Evolutionary conservation across 2,888 invertebrate genomes (phyloP).

Genomic region (Cabera pusaria): DNA sequence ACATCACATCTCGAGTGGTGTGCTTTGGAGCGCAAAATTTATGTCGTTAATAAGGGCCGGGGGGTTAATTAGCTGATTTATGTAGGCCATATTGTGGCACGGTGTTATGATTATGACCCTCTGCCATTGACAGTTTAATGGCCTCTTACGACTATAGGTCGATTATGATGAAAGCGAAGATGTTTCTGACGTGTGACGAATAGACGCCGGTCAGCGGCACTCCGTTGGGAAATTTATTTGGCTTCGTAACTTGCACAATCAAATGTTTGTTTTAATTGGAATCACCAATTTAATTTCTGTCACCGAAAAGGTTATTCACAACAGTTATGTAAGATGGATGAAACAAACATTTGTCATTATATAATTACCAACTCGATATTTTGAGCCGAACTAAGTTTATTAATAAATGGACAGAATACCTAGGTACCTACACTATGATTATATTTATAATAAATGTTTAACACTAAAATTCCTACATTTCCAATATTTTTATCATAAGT

Average conservation of each 20-base stretch:
- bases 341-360: no score
- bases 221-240: constrained; percentile 23
- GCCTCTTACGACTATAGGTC: constrained; percentile 46
- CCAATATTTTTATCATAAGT: no score
- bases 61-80: constrained; percentile 81
- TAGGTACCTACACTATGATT: no score
- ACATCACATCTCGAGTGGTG: constrained; percentile 65
- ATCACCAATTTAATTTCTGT: constrained; percentile 13
- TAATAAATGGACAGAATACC: no score
- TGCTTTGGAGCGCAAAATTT: constrained; percentile 71
- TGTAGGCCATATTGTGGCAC: constrained; percentile 69
- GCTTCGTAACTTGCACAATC: constrained; percentile 20
- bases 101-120: constrained; percentile 62
- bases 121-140: constrained; percentile 73
- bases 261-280: constrained; percentile 14
- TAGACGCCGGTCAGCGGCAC: constrained; percentile 7
- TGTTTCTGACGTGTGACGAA: constrained; percentile 48
- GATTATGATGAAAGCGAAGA: constrained; percentile 52
- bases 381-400: no score
- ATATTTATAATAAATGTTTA: no score
- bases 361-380: no score
- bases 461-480: no score
- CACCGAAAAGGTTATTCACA: constrained; percentile 9
- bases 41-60: constrained; percentile 78
- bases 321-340: no score